phyloP scores from a whole-genome alignment of 1,140 invertebrate genomes.

The Drosophila nannoptera region DNA sequence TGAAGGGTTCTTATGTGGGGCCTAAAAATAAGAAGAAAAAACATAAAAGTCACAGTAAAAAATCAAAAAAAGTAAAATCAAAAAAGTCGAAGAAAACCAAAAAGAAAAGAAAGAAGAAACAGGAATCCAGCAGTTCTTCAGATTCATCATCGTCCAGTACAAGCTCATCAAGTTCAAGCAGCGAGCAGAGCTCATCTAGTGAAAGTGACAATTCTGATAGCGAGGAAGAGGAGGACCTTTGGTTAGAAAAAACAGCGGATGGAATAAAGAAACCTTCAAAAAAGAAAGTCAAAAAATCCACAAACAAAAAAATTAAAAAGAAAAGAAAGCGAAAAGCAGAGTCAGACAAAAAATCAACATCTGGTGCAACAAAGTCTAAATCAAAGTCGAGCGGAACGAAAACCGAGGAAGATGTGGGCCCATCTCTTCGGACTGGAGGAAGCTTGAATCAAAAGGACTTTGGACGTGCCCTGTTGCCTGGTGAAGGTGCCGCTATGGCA shows the following conservation, averaged over 20 bases:
- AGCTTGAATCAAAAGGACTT: constrained; percentile 88
- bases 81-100: constrained; percentile 81
- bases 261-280: constrained; percentile 73
- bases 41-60: constrained; percentile 80
- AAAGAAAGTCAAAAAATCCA: constrained; percentile 79
- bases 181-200: constrained; percentile 46
- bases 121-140: constrained; percentile 58
- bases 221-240: constrained; percentile 51
- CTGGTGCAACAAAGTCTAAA: constrained; percentile 42
- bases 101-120: constrained; percentile 79
- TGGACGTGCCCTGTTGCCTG: constrained; percentile 94
- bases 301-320: constrained; percentile 79
- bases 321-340: constrained; percentile 82
- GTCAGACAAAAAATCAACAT: constrained; percentile 44
- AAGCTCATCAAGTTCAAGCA: constrained; percentile 40
- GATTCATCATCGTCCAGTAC: constrained; percentile 45
- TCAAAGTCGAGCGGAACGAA: constrained; percentile 76
- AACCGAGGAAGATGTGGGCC: constrained; percentile 85
- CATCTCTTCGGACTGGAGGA: constrained; percentile 85
- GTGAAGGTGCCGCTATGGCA: constrained; percentile 98
- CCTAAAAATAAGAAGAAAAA: constrained; percentile 80
- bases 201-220: constrained; percentile 42
- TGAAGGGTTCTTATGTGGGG: constrained; percentile 80
- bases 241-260: constrained; percentile 67
- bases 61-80: constrained; percentile 80